A percentile compares a stretch with the other conserved stretches of the same genome.
phyloP scores from a whole-genome alignment of 2,113 vertebrate genomes.

The Hepsetus odoe region DNA sequence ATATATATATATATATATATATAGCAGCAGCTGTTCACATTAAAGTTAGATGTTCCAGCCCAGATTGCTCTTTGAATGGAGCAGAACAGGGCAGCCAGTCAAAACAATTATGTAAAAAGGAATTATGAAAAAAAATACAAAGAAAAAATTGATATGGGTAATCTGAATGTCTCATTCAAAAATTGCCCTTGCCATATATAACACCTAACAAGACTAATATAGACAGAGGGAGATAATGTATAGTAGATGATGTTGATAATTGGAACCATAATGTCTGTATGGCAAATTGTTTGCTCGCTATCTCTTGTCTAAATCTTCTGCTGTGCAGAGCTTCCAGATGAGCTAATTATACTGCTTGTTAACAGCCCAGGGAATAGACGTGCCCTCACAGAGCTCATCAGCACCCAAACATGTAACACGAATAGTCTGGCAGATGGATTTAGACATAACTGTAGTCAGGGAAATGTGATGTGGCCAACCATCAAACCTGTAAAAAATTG shows the following conservation, averaged over 20 bases:
- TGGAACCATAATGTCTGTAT: constrained; percentile 5
- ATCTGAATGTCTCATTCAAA: no score
- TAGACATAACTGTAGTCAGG: neutral
- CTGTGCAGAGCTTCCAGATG: constrained; percentile 22
- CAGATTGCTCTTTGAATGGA: neutral
- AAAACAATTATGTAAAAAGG: no score
- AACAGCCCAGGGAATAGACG: constrained; percentile 11
- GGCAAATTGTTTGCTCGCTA: constrained; percentile 25
- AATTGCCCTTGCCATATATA: neutral
- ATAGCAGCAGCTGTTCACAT: no score
- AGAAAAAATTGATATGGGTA: neutral
- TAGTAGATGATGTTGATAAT: neutral
- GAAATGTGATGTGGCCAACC: neutral
- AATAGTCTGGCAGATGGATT: constrained; percentile 3
- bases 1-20: no score
- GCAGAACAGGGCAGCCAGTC: neutral
- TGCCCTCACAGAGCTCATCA: constrained; percentile 17
- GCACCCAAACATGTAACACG: neutral
- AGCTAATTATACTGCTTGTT: constrained; percentile 31
- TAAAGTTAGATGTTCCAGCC: no score
- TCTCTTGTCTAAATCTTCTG: constrained; percentile 15
- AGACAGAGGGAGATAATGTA: neutral
- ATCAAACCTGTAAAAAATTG: no score
- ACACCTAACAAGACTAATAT: neutral
- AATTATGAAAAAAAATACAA: no score